Evolutionary conservation across 2,797 vertebrate species (phyloP), one percentile per base, ranked within the genome.

Genomic region (Bufotes viridis): DNA sequence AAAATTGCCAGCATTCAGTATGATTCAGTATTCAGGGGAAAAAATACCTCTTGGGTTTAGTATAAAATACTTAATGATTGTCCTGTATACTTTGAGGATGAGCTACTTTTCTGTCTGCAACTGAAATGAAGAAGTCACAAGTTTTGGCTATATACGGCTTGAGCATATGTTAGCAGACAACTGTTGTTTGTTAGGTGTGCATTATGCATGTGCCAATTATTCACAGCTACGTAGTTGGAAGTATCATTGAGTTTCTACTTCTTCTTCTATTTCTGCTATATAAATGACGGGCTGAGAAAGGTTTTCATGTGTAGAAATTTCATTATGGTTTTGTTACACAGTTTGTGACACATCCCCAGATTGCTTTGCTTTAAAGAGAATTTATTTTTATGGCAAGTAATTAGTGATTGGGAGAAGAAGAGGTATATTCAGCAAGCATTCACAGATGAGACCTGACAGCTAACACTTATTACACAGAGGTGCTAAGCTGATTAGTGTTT

Each of bases 391-490:
- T 61, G n/a, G 61, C 60, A 84, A 84, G 55, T 70, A 72, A 88
- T 84, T 80, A 88, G 70, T 18, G 22, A 78, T 55, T 49, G 22
- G 75, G 75, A 60, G 63, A 29, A 61, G 75, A n/a, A 63, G 79
- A 88, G 87, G 76, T 85, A 72, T 24, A 63, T 80, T 80, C 81
- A 83, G 81, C 51, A 85, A 80, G 76, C 12, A 15, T 63, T 84
- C 53, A 63, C 58, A 85, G 75, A 84, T 80, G 81, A 88, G 57
- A 79, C 65, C n/a, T 84, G 87, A 81, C 87, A 88, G 82, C 87
- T 84, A 78, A 80, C 75, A 88, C 76, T 53, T 55, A 55, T 55
- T 82, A 84, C 22, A 85, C 63, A 24, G 60, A 82, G 72, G 82
- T 70, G 82, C 81, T 84, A 84, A 85, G 76, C 76, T 84, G 82